phyloP scores from a whole-genome alignment of 2,888 invertebrate genomes.

The Spisula solida region DNA sequence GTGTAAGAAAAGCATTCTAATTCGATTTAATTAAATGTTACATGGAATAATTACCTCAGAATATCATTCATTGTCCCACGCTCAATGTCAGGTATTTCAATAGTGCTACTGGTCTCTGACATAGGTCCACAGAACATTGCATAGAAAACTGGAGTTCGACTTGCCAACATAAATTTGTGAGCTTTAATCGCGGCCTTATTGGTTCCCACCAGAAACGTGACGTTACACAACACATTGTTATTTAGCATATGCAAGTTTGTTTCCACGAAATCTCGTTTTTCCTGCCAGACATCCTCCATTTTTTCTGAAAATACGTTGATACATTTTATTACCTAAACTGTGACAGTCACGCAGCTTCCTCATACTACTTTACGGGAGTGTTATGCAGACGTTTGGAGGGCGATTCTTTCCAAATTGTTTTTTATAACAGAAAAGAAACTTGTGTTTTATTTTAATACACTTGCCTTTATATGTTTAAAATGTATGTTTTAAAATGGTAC shows the following conservation, averaged over 20 bases:
- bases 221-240: conserved; percentile 1
- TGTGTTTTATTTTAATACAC: no score
- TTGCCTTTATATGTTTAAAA: no score
- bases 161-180: conserved; percentile 34
- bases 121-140: conserved; percentile 48
- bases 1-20: no score
- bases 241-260: conserved; percentile 24
- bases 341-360: no score
- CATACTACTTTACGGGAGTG: no score
- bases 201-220: not conserved
- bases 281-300: conserved; percentile 11
- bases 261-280: not conserved
- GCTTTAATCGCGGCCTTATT: conserved; percentile 24
- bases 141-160: conserved; percentile 38
- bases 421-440: no score
- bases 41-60: conserved; percentile 23
- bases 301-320: not conserved
- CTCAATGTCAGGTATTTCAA: conserved; percentile 36
- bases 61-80: conserved; percentile 5
- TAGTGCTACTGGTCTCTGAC: conserved; percentile 18
- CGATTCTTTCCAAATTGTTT: no score
- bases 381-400: no score
- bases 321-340: no score
- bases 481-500: no score
- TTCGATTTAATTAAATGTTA: no score